Conservation (phyloP, 2,797 vertebrate species). For the Danio kyathit region DNA sequence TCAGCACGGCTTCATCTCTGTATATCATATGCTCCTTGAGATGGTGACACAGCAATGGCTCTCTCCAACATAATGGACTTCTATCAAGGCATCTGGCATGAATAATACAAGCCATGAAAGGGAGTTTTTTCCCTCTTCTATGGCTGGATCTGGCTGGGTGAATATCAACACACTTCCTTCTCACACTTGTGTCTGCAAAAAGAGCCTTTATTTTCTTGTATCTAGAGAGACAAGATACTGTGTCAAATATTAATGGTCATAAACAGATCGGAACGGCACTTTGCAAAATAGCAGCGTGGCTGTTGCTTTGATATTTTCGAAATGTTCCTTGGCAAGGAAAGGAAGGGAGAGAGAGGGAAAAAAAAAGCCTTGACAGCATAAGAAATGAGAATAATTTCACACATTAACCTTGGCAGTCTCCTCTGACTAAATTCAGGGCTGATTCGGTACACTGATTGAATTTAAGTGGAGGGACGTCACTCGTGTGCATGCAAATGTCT, state of each 20-base stretch:
- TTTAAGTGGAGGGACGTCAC: conserved; percentile 58
- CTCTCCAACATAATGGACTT: conserved; percentile 81
- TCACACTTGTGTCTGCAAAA: conserved; percentile 57
- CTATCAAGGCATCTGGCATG: conserved; percentile 84
- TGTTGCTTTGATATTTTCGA: conserved; percentile 53
- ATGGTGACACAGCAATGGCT: conserved; percentile 85
- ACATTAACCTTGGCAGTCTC: conserved; percentile 60
- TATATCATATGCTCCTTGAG: conserved; percentile 84
- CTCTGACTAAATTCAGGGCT: conserved; percentile 59
- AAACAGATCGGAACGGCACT: conserved; percentile 44
- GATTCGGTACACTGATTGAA: conserved; percentile 62
- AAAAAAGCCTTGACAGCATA: conserved; percentile 51
- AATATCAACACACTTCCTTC: conserved; percentile 59
- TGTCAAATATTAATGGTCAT: conserved; percentile 59
- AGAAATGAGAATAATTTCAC: conserved; percentile 60
- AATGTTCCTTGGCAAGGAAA: conserved; percentile 45
- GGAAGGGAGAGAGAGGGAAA: not conserved
- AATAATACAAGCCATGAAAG: conserved; percentile 84
- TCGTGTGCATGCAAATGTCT: conserved; percentile 57
- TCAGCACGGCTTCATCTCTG: conserved; percentile 83
- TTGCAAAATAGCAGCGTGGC: conserved; percentile 51
- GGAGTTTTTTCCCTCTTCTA: conserved; percentile 73
- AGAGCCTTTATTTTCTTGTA: conserved; percentile 50
- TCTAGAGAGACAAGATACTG: conserved; percentile 53
- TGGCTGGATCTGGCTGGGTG: conserved; percentile 54